Evolutionary conservation across 2,888 invertebrate genomes (phyloP).

Genomic region (Drosophila cyrtoloma): DNA sequence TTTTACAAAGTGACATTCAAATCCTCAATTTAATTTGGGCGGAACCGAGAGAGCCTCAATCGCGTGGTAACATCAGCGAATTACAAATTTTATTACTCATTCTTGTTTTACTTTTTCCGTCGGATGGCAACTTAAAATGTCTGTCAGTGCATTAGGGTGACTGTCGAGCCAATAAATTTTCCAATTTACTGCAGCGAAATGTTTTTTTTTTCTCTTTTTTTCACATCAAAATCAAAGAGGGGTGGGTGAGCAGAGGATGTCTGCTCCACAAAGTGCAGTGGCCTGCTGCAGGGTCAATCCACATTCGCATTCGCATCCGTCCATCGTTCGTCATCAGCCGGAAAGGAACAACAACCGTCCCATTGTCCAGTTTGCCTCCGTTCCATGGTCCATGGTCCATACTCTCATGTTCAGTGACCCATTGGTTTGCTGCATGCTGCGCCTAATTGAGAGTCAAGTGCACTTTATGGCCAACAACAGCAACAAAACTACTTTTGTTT

Average conservation of each 20-base stretch:
- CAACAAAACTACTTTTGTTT: conserved; percentile 28
- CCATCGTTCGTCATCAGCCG: conserved; percentile 46
- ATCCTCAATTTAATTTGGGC: conserved; percentile 17
- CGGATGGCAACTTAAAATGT: conserved; percentile 46
- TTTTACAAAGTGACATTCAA: conserved; percentile 16
- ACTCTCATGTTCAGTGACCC: conserved; percentile 54
- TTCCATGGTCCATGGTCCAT: conserved; percentile 20
- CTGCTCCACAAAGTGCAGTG: conserved; percentile 64
- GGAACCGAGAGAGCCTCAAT: conserved; percentile 41
- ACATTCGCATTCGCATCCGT: conserved; percentile 17
- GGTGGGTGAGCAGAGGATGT: neutral
- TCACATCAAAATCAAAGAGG: neutral
- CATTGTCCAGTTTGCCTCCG: conserved; percentile 21
- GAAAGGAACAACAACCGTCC: conserved; percentile 18
- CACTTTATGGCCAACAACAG: conserved; percentile 42
- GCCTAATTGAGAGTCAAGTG: conserved; percentile 77
- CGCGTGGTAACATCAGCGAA: conserved; percentile 71
- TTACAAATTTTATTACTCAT: conserved; percentile 70
- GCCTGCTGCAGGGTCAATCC: conserved; percentile 63
- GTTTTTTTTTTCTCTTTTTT: conserved; percentile 21
- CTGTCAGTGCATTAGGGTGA: conserved; percentile 62
- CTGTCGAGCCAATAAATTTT: conserved; percentile 61
- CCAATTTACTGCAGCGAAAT: conserved; percentile 50
- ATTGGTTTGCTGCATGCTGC: conserved; percentile 49
- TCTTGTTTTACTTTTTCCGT: conserved; percentile 35